Evolutionary conservation across 2,888 invertebrate genomes (phyloP).

Genomic region (Ormyrus nitidulus): DNA sequence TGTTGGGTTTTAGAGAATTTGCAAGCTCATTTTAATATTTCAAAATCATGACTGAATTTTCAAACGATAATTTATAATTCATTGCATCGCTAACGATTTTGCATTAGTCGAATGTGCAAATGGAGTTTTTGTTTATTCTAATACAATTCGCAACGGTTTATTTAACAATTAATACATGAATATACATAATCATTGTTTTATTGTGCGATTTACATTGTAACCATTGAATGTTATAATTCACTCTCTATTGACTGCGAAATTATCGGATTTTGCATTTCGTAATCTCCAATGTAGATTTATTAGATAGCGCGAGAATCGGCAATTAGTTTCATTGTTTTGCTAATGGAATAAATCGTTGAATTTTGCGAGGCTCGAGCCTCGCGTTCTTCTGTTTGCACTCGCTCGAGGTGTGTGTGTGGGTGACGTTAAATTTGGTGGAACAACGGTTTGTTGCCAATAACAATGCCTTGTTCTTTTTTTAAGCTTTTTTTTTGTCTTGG

Average conservation of each 20-base stretch:
- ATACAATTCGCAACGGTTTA: neutral
- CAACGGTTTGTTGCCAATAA: too few species aligned
- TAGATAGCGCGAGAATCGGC: neutral
- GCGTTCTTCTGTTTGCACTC: neutral
- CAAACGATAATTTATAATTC: too few species aligned
- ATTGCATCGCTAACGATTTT: neutral
- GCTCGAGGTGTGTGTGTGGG: too few species aligned
- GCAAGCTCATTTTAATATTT: too few species aligned
- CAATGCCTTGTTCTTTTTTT: too few species aligned
- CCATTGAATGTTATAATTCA: neutral
- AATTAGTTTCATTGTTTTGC: neutral
- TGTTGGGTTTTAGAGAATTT: too few species aligned
- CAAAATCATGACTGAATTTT: too few species aligned
- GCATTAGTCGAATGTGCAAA: constrained; percentile 2
- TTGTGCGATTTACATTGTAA: neutral
- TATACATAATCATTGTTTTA: constrained; percentile 4
- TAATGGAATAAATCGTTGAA: too few species aligned
- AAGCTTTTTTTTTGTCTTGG: too few species aligned
- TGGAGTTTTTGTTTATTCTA: constrained; percentile 1
- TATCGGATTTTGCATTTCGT: constrained; percentile 4
- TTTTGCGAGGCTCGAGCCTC: neutral
- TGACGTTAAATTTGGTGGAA: too few species aligned
- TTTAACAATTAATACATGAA: neutral
- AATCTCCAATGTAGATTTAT: neutral
- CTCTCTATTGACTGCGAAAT: constrained; percentile 4